Conservation (phyloP, 2,797 vertebrate species). For the Gambusia yucatana region DNA sequence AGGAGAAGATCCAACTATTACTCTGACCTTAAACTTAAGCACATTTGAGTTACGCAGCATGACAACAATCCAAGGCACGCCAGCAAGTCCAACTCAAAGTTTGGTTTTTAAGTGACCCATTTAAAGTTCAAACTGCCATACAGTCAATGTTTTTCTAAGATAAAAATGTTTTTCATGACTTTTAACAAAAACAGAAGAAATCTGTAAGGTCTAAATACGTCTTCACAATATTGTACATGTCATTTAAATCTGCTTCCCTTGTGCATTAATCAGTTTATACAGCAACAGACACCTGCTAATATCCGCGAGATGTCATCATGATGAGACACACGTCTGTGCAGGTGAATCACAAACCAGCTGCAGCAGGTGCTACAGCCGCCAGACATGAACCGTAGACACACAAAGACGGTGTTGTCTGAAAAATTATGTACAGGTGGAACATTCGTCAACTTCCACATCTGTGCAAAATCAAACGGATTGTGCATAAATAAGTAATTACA, state of each 20-base stretch:
- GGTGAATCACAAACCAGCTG: slow-evolving; percentile 66
- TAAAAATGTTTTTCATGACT: background rate
- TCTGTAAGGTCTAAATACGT: background rate
- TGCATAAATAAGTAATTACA: background rate
- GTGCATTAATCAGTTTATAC: slow-evolving; percentile 18
- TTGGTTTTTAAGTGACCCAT: background rate
- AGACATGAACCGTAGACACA: slow-evolving; percentile 8
- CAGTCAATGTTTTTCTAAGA: background rate
- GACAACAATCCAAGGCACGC: background rate
- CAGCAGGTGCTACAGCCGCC: slow-evolving; percentile 58
- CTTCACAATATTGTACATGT: background rate
- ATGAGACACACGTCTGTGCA: slow-evolving; percentile 68
- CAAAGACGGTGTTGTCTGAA: background rate
- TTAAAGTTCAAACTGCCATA: background rate
- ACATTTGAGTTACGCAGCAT: background rate
- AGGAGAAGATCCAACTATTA: background rate
- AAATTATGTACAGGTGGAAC: background rate
- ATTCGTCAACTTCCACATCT: background rate
- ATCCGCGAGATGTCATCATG: slow-evolving; percentile 57
- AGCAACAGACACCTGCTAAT: slow-evolving; percentile 73
- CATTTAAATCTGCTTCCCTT: background rate
- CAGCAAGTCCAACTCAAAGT: background rate
- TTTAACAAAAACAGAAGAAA: background rate
- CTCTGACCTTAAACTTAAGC: background rate
- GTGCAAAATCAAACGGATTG: slow-evolving; percentile 4